phyloP scores from a whole-genome alignment of 2,113 vertebrate species.

The Poecilia latipinna region DNA sequence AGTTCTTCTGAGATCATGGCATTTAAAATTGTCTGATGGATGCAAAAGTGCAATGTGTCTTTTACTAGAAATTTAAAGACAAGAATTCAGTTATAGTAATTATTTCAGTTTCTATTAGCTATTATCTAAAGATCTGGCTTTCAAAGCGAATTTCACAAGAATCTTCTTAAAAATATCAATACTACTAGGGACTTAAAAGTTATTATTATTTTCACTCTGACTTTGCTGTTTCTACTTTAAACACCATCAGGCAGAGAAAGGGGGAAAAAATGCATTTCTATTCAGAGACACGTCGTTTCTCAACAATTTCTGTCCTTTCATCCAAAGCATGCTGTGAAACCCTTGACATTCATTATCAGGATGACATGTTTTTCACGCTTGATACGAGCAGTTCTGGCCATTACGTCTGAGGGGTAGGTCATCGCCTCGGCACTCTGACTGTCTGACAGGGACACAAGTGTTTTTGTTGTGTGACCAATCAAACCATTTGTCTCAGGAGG shows the following conservation, averaged over 20 bases:
- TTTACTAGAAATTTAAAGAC: not conserved
- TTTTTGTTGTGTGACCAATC: slow-evolving; percentile 66
- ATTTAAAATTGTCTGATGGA: slow-evolving; percentile 21
- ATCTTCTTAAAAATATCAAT: not conserved
- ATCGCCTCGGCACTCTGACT: slow-evolving; percentile 37
- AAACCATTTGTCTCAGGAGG: slow-evolving; percentile 51
- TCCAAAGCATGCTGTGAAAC: slow-evolving; percentile 57
- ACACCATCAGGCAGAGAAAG: slow-evolving; percentile 28
- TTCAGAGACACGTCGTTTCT: slow-evolving; percentile 64
- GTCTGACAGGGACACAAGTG: slow-evolving; percentile 56
- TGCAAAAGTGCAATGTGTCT: slow-evolving; percentile 5
- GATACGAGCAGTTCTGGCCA: slow-evolving; percentile 65
- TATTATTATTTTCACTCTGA: slow-evolving; percentile 14
- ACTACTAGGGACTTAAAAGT: not conserved
- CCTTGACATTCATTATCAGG: slow-evolving; percentile 67
- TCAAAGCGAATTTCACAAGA: no score
- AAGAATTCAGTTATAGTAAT: not conserved
- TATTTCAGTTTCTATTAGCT: no score
- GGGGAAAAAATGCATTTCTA: slow-evolving; percentile 28
- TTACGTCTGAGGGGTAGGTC: slow-evolving; percentile 64
- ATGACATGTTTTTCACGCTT: slow-evolving; percentile 74
- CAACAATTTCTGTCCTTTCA: slow-evolving; percentile 60
- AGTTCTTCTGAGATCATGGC: slow-evolving; percentile 2
- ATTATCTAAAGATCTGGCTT: no score
- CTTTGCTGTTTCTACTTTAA: slow-evolving; percentile 56